A percentile compares a stretch with the other conserved stretches of the same genome.
Evolutionary conservation across 2,113 vertebrate species (phyloP).

Genomic region (Phainopepla nitens): DNA sequence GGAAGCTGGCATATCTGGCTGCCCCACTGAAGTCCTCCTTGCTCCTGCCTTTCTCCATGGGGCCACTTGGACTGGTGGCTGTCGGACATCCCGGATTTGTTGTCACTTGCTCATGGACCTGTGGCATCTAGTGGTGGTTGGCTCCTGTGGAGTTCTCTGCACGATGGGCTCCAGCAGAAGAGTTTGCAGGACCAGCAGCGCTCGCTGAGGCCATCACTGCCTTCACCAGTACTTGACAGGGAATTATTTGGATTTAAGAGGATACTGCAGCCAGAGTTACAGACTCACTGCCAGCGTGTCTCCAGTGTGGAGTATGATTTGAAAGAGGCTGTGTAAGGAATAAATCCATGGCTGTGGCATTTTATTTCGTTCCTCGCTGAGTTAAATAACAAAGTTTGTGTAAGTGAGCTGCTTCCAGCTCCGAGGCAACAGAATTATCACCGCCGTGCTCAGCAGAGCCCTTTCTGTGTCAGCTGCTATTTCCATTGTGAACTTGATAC

Average conservation of each 20-base stretch:
- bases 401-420: constrained; percentile 29
- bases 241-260: background rate
- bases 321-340: constrained; percentile 11
- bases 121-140: background rate
- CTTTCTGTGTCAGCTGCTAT: constrained; percentile 39
- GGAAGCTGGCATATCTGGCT: background rate
- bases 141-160: background rate
- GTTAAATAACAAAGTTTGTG: constrained; percentile 52
- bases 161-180: background rate
- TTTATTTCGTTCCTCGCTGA: constrained; percentile 42
- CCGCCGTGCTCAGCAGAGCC: background rate
- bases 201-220: background rate
- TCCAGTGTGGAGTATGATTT: background rate
- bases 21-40: background rate
- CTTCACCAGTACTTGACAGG: background rate
- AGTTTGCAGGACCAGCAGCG: background rate
- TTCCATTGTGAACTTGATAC: constrained; percentile 50
- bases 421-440: constrained; percentile 24
- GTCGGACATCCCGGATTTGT: rapidly evolving
- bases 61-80: background rate
- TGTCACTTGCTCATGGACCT: background rate
- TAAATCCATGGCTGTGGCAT: constrained; percentile 10
- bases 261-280: background rate
- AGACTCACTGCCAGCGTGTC: background rate
- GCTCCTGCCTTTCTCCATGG: background rate